These are phyloP conservation scores for Pollenia griseotomentosa DNA, from an alignment of 2,888 invertebrate species.

Conservation along the genomic window DNA sequence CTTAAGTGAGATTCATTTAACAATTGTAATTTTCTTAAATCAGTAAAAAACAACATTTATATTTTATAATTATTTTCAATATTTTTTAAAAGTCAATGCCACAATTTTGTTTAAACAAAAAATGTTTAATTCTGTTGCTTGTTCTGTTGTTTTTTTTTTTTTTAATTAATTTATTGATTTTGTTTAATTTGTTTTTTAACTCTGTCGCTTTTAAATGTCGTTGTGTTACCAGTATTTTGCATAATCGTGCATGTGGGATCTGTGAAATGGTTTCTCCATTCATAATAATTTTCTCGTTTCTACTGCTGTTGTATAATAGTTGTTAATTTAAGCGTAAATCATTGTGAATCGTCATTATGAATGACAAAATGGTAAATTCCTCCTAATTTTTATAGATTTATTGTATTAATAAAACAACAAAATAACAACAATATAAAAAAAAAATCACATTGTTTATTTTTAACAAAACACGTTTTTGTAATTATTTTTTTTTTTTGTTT, in stretches of 20 bases:
- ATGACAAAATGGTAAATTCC: constrained; percentile 18
- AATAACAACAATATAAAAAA: neutral
- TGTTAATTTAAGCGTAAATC: constrained; percentile 54
- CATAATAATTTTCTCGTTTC: neutral
- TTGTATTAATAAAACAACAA: constrained; percentile 16
- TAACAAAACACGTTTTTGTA: constrained; percentile 42
- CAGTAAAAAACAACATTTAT: neutral
- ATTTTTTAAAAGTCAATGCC: constrained; percentile 38
- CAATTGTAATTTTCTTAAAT: neutral
- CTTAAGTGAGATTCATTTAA: neutral
- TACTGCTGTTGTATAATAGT: constrained; percentile 44
- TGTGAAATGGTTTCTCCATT: neutral
- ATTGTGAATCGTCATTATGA: constrained; percentile 14
- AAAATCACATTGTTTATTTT: constrained; percentile 48
- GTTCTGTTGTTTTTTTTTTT: neutral
- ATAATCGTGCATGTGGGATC: constrained; percentile 12
- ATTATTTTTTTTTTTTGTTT: neutral
- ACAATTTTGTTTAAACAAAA: constrained; percentile 9
- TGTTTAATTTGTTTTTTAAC: neutral
- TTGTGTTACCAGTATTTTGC: constrained; percentile 4
- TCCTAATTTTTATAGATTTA: constrained; percentile 50
- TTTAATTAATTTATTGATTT: constrained; percentile 21
- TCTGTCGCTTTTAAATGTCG: neutral
- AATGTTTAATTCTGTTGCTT: neutral
- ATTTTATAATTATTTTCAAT: constrained; percentile 30